phyloP scores from a whole-genome alignment of 2,797 vertebrate species.

The Enteromius treurensis region DNA sequence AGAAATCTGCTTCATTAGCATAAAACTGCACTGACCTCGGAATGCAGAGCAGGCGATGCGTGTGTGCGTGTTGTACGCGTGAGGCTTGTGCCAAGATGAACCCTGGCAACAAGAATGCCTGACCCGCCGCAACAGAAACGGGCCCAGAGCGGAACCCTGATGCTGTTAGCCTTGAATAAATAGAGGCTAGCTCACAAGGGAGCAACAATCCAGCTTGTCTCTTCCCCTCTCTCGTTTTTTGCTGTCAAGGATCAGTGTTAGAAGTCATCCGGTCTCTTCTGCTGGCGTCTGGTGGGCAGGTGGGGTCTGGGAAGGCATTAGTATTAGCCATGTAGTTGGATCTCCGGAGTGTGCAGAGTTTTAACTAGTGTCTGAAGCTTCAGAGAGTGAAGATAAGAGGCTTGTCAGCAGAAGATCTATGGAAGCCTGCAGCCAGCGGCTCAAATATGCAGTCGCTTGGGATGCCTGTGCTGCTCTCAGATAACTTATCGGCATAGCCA shows the following conservation, averaged over 20 bases:
- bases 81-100: conserved; percentile 19
- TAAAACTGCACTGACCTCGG: conserved; percentile 43
- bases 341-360: conserved; percentile 41
- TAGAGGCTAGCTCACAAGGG: conserved; percentile 31
- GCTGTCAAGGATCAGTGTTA: conserved; percentile 26
- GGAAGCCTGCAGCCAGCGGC: conserved; percentile 22
- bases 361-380: conserved; percentile 35
- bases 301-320: conserved; percentile 31
- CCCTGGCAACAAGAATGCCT: conserved; percentile 26
- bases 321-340: conserved; percentile 34
- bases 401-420: conserved; percentile 50
- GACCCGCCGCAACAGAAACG: not conserved
- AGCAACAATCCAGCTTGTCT: conserved; percentile 35
- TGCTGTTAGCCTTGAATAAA: conserved; percentile 34
- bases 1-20: conserved; percentile 43
- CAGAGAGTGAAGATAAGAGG: conserved; percentile 51
- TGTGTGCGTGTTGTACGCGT: conserved; percentile 11
- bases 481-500: conserved; percentile 54
- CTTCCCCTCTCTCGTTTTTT: conserved; percentile 13
- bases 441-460: conserved; percentile 36
- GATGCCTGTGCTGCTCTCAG: conserved; percentile 44
- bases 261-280: conserved; percentile 3
- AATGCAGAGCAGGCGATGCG: conserved; percentile 29
- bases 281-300: conserved; percentile 22
- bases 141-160: conserved; percentile 32